A percentile compares a stretch with the other conserved stretches of the same genome.
These are phyloP conservation scores for Leuciscus waleckii DNA, from an alignment of 2,797 vertebrate species.

Conservation along the genomic window DNA sequence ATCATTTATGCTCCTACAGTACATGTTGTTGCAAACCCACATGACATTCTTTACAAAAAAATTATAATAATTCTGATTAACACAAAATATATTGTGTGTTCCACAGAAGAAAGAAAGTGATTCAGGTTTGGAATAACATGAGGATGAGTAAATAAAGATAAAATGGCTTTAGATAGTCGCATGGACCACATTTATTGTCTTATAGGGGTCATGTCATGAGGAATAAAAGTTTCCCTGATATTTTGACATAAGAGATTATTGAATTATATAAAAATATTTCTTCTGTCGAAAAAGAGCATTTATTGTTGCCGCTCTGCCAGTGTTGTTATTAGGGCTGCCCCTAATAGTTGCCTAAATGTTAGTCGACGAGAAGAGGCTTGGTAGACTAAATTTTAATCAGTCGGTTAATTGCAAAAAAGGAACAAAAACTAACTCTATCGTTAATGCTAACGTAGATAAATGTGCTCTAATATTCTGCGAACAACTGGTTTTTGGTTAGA, in stretches of 20 bases:
- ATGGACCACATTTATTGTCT: background rate
- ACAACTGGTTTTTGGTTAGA: background rate
- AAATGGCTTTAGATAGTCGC: background rate
- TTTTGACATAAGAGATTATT: background rate
- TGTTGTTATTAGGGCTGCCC: background rate
- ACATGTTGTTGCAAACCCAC: background rate
- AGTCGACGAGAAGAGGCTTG: background rate
- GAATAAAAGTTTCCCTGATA: background rate
- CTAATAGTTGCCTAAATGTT: background rate
- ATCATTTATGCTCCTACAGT: background rate
- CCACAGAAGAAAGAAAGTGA: background rate
- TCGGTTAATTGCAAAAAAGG: background rate
- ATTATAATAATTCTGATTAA: too few relatives aligned
- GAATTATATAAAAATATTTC: too few relatives aligned
- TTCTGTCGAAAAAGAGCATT: background rate
- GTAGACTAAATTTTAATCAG: background rate
- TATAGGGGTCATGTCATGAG: background rate
- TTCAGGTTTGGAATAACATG: background rate
- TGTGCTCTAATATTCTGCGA: background rate
- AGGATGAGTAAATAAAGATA: background rate
- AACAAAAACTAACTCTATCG: rapidly evolving
- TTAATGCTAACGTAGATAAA: background rate
- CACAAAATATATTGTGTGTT: background rate
- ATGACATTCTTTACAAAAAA: background rate
- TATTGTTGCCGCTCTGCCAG: background rate